A percentile compares a stretch with the other conserved stretches of the same genome.
phyloP scores from a whole-genome alignment of 2,797 vertebrate genomes.

The Hipposideros larvatus region DNA sequence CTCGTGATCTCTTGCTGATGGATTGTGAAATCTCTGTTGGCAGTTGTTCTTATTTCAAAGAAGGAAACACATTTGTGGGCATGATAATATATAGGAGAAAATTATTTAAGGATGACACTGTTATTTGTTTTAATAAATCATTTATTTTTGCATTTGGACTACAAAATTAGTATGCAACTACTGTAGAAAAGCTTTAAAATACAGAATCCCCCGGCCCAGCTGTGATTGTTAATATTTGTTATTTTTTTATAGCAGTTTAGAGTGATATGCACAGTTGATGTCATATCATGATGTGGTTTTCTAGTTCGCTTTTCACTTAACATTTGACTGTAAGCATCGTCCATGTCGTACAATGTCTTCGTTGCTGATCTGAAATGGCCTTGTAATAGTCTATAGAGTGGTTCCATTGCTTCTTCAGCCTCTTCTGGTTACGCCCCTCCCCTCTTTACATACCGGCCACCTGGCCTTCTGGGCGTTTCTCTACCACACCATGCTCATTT shows the following conservation, averaged over 20 bases:
- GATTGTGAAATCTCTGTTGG: neutral
- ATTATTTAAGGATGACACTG: neutral
- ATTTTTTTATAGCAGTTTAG: neutral
- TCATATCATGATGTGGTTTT: neutral
- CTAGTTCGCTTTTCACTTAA: neutral
- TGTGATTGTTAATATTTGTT: neutral
- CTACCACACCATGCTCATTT: neutral
- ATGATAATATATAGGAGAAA: neutral
- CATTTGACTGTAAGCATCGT: accelerated
- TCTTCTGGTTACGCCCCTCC: accelerated
- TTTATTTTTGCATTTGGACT: slow-evolving; percentile 28
- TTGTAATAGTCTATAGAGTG: accelerated
- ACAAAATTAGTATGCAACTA: neutral
- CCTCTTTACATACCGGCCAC: accelerated
- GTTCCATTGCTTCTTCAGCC: neutral
- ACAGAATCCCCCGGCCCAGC: neutral
- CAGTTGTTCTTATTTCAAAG: neutral
- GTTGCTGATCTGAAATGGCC: neutral
- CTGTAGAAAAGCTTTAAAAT: neutral
- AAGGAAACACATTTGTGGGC: neutral
- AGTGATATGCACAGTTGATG: neutral
- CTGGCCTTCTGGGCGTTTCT: neutral
- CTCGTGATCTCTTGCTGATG: neutral
- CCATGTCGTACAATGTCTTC: neutral
- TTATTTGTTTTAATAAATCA: neutral